Percentiles rank a stretch among this genome's conserved stretches.
Conservation (phyloP, 2,113 vertebrate species). For the Benitochromis conjunctus region DNA sequence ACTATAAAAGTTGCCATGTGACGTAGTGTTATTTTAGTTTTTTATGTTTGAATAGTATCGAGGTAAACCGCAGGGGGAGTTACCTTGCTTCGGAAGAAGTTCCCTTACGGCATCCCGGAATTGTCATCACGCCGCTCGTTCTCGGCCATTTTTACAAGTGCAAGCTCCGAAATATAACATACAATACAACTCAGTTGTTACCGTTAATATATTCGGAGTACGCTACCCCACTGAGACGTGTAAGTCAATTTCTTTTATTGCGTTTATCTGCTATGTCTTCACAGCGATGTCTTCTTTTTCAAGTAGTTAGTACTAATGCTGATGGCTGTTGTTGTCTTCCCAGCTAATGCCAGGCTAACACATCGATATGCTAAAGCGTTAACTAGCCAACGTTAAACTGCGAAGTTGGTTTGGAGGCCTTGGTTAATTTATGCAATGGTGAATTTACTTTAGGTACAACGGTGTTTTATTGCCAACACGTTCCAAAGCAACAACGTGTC, state of each 20-base stretch:
- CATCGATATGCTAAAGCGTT: background rate
- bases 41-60: background rate
- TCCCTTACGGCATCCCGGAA: constrained; percentile 52
- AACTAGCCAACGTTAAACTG: background rate
- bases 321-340: constrained; percentile 35
- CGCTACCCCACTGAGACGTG: constrained; percentile 16
- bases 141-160: constrained; percentile 66
- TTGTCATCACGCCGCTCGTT: constrained; percentile 48
- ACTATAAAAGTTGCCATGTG: background rate
- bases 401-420: constrained; percentile 5
- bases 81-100: background rate
- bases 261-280: background rate
- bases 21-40: background rate
- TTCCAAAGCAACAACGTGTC: background rate
- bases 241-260: constrained; percentile 38
- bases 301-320: background rate
- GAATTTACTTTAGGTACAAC: background rate
- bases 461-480: background rate
- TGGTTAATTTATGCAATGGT: background rate
- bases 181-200: constrained; percentile 6
- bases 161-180: constrained; percentile 38
- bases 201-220: background rate
- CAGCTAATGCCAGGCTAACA: constrained; percentile 47
- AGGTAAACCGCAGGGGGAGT: background rate
- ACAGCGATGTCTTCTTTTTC: background rate